Conservation (phyloP, 2,888 invertebrate genomes). For the Dinocampus coccinellae region DNA sequence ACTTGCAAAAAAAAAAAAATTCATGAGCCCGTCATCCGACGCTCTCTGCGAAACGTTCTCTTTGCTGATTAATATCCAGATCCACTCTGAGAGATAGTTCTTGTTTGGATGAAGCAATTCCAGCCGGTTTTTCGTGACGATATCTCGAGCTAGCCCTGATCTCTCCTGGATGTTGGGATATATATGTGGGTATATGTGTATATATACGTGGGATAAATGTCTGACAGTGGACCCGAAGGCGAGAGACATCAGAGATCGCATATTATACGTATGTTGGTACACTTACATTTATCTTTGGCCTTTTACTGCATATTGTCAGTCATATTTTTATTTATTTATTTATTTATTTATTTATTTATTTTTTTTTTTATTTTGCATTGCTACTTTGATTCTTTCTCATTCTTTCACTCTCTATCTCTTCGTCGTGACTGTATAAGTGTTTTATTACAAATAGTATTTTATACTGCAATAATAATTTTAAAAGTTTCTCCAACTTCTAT, state of each 20-base stretch:
- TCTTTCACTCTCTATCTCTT: neutral
- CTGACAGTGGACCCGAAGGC: neutral
- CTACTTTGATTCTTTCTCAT: neutral
- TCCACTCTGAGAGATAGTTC: slow-evolving; percentile 60
- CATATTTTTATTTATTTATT: slow-evolving; percentile 7
- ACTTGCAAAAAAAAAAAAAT: slow-evolving; percentile 33
- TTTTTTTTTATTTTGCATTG: neutral
- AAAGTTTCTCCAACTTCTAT: neutral
- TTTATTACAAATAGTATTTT: neutral
- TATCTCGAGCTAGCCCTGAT: slow-evolving; percentile 54
- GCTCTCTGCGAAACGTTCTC: slow-evolving; percentile 17
- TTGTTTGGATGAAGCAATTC: slow-evolving; percentile 66
- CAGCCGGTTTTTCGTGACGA: slow-evolving; percentile 60
- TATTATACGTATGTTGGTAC: neutral
- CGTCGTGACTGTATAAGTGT: neutral
- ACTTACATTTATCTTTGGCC: slow-evolving; percentile 7
- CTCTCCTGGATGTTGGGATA: slow-evolving; percentile 38
- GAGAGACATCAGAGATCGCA: neutral
- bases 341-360: no score
- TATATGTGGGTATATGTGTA: slow-evolving; percentile 40
- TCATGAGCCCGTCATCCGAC: slow-evolving; percentile 31
- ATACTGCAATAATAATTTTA: neutral
- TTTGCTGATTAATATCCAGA: slow-evolving; percentile 63
- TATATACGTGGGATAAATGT: slow-evolving; percentile 36
- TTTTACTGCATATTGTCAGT: slow-evolving; percentile 2